Conservation (phyloP, 2,888 invertebrate genomes). For the Metallyticus violacea region DNA sequence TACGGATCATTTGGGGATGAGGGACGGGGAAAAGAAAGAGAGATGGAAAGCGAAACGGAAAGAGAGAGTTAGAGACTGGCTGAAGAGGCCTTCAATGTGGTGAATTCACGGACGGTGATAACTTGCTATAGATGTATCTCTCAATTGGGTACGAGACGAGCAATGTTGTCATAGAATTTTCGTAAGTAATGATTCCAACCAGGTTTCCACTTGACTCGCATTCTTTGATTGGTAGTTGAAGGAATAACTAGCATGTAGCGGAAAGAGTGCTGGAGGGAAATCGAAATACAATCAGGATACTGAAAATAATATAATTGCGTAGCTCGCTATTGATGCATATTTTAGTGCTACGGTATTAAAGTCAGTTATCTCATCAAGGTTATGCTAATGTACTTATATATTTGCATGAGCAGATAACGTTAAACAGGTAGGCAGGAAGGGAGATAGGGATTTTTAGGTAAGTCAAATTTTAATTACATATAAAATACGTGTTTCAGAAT, state of each 20-base stretch:
- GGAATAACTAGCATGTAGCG: neutral
- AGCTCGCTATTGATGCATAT: neutral
- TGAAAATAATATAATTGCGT: neutral
- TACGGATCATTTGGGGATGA: slow-evolving; percentile 3
- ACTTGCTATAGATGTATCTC: neutral
- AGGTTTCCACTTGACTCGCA: neutral
- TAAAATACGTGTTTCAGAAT: no score
- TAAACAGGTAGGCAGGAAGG: no score
- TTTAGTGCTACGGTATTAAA: neutral
- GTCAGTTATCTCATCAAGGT: neutral
- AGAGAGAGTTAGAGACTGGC: neutral
- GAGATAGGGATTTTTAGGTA: no score
- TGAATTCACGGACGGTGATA: neutral
- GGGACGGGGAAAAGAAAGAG: neutral
- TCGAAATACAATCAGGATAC: neutral
- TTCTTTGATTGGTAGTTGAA: slow-evolving; percentile 3
- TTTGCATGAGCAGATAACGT: no score
- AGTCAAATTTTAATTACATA: no score
- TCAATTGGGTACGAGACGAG: neutral
- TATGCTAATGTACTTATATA: no score
- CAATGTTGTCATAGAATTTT: slow-evolving; percentile 8
- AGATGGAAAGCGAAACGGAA: neutral
- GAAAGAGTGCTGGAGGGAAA: neutral
- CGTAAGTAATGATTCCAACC: neutral
- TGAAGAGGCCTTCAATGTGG: neutral